Base-by-base conservation (phyloP, 2,113 vertebrate species). In the Recurvirostra avosetta region DNA sequence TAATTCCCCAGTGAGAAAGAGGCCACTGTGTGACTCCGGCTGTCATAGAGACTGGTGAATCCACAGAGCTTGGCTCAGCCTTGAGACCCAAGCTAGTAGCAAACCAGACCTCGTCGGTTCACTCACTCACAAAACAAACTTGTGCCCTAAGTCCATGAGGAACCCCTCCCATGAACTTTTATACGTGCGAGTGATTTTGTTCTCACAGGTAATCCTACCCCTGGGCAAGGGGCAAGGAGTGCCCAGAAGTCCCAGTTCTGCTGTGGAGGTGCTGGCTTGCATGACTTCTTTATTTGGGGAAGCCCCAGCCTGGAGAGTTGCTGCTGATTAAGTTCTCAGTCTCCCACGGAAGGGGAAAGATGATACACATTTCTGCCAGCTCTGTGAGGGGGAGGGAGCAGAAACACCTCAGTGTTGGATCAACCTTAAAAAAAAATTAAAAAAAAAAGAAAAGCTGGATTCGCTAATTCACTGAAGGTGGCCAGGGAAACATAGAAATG, bases 401-500 rank as follows among this genome's bases (percentile, higher is more conserved):
- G 59, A 88, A 91, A 77, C 17, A 85, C 49, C 23, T 94, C 47
- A 22, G 61, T 68, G 21, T 32, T 72, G 49, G 36, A 85, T 82
- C 47, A 92, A 81, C 11, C 34, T 68, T 66, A 32, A 76, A 43
- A 36, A 52, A 41, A n/a, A 15, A 13, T 32, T 11, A 23, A 38
- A 38, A 50, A 38, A 49, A 30, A 15, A 45, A 58, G 26, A 75
- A 73, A 67, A 25, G 2, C 4, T 52, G n/a, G 26, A 68, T 77
- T 84, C 11, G 3, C 75, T 92, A 84, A 85, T 94, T 96, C 86
- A 41, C 66, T 91, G 80, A 86, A 72, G 50, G 84, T 76, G 66
- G 36, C 43, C 65, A 89, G 66, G 73, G 86, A 93, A 94, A 91
- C 87, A 84, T 6, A 78, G 77, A 95, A 95, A 95, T 92, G 0